Conservation (phyloP, 2,797 vertebrate genomes). For the Miichthys miiuy region DNA sequence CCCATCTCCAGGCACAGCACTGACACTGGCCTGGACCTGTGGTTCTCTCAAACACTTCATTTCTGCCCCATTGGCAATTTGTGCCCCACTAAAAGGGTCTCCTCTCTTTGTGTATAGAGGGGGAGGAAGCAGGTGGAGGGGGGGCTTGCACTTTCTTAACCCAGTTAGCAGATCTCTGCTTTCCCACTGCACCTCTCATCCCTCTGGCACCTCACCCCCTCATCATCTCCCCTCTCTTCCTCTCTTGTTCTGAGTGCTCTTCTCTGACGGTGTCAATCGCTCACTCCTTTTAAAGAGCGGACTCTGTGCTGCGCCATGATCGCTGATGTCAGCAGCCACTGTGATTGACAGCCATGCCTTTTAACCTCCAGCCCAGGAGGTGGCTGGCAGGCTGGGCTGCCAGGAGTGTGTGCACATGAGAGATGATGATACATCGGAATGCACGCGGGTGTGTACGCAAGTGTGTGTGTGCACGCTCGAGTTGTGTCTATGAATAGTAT, state of each 20-base stretch:
- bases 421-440: constrained; percentile 67
- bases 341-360: constrained; percentile 84
- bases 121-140: background rate
- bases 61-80: constrained; percentile 82
- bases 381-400: constrained; percentile 43
- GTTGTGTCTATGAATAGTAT: constrained; percentile 19
- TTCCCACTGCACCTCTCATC: constrained; percentile 73
- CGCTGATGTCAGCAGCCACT: constrained; percentile 85
- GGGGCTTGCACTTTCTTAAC: constrained; percentile 79
- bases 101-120: constrained; percentile 18
- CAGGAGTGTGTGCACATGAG: constrained; percentile 45
- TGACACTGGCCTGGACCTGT: constrained; percentile 69
- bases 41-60: constrained; percentile 73
- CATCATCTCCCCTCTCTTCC: constrained; percentile 30
- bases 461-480: constrained; percentile 19
- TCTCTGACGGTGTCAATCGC: constrained; percentile 77
- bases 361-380: constrained; percentile 75
- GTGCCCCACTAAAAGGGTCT: constrained; percentile 79
- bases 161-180: constrained; percentile 78
- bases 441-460: constrained; percentile 18
- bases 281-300: constrained; percentile 74
- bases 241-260: constrained; percentile 77
- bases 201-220: constrained; percentile 43
- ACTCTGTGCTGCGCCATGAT: constrained; percentile 66
- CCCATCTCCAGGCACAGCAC: constrained; percentile 68